These are phyloP conservation scores for Onychostruthus taczanowskii DNA, from an alignment of 2,113 vertebrate genomes.

Conservation along the genomic window DNA sequence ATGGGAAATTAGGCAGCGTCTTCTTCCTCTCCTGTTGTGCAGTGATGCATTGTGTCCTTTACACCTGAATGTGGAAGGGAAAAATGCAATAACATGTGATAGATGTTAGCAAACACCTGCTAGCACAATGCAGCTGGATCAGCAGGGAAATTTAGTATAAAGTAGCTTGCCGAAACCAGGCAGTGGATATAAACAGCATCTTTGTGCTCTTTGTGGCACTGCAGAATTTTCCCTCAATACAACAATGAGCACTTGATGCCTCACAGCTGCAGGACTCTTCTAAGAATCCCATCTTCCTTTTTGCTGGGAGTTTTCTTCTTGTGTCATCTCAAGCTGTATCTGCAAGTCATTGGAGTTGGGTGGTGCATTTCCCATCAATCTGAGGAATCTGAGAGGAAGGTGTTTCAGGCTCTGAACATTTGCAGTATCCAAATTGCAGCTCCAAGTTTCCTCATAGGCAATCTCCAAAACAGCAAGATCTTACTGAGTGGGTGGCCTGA, in stretches of 20 bases:
- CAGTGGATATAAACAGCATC: background rate
- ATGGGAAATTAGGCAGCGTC: conserved; percentile 33
- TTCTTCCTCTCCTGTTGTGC: background rate
- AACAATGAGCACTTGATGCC: background rate
- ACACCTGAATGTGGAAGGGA: conserved; percentile 5
- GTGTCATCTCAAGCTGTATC: background rate
- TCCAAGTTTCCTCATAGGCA: background rate
- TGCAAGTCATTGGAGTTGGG: background rate
- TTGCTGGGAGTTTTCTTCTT: background rate
- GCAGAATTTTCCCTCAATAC: background rate
- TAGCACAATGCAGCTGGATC: conserved; percentile 3
- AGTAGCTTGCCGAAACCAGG: background rate
- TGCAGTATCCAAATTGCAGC: background rate
- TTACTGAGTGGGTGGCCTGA: background rate
- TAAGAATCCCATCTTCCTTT: background rate
- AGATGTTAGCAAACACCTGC: conserved; percentile 25
- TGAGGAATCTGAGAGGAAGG: accelerated
- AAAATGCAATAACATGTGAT: conserved; percentile 1
- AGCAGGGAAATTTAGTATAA: conserved; percentile 2
- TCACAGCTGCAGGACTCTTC: background rate
- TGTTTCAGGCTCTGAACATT: background rate
- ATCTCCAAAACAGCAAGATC: background rate
- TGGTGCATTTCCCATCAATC: background rate
- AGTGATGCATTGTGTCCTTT: background rate
- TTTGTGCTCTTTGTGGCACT: background rate